These are phyloP conservation scores for Muscina levida DNA, from an alignment of 2,888 invertebrate species.

Conservation along the genomic window DNA sequence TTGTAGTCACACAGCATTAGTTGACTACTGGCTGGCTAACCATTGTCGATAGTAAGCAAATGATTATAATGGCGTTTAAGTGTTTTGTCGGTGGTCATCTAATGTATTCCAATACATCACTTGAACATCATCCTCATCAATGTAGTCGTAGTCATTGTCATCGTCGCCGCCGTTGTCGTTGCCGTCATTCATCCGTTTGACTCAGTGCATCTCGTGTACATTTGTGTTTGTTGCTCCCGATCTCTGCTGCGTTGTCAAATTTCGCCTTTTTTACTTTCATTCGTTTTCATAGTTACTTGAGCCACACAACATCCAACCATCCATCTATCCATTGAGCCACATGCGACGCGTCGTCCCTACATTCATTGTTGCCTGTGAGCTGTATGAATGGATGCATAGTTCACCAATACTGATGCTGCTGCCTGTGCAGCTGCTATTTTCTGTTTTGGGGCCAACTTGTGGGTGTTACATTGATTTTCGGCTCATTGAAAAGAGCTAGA, in stretches of 20 bases:
- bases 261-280: conserved; percentile 49
- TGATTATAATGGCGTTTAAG: conserved; percentile 56
- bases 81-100: conserved; percentile 60
- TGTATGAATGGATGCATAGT: conserved; percentile 20
- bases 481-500: too few relatives aligned
- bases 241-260: conserved; percentile 63
- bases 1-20: background rate
- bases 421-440: conserved; percentile 31
- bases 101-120: conserved; percentile 53
- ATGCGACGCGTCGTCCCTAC: too few relatives aligned
- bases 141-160: conserved; percentile 23
- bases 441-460: conserved; percentile 45
- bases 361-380: background rate
- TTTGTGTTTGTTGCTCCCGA: background rate
- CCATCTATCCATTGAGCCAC: too few relatives aligned
- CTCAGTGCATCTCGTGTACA: conserved; percentile 11
- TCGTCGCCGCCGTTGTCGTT: background rate
- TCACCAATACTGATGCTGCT: conserved; percentile 33
- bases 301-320: too few relatives aligned
- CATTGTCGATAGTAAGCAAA: background rate
- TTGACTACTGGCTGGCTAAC: background rate
- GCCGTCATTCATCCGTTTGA: background rate
- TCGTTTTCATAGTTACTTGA: conserved; percentile 22
- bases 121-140: conserved; percentile 39
- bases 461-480: too few relatives aligned